Evolutionary conservation across 2,888 invertebrate genomes (phyloP).

Genomic region (Drosophila subsilvestris): DNA sequence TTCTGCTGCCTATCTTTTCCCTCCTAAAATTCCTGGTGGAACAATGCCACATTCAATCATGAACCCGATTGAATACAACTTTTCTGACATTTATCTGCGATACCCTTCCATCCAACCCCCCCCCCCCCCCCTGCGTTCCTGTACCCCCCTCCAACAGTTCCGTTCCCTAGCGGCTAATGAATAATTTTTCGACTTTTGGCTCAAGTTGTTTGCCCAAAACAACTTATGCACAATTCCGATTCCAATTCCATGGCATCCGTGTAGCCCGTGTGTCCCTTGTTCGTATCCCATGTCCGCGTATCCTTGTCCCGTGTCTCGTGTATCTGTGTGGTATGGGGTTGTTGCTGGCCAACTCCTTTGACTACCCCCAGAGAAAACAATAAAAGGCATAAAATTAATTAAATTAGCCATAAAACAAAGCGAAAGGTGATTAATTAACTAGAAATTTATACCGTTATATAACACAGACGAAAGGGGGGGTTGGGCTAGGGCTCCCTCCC

Average conservation of each 20-base stretch:
- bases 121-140: too few relatives aligned
- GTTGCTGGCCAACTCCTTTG: not conserved
- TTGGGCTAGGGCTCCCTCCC: conserved; percentile 11
- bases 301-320: not conserved
- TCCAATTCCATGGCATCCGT: conserved; percentile 27
- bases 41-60: not conserved
- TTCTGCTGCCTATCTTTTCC: not conserved
- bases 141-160: not conserved
- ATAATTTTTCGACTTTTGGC: conserved; percentile 23
- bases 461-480: conserved; percentile 23
- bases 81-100: not conserved
- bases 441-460: conserved; percentile 65
- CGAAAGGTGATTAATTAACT: conserved; percentile 70
- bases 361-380: conserved; percentile 34
- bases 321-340: not conserved
- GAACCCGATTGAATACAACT: not conserved
- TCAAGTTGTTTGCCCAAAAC: not conserved
- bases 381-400: conserved; percentile 70
- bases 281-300: not conserved
- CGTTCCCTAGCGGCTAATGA: conserved; percentile 17
- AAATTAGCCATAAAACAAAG: conserved; percentile 70
- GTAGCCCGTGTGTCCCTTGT: not conserved
- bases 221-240: conserved; percentile 25
- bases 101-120: not conserved
- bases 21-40: not conserved